Percentiles rank a stretch among this genome's conserved stretches.
These are phyloP conservation scores for Manacus vitellinus DNA, from an alignment of 2,113 vertebrate genomes.

Conservation along the genomic window DNA sequence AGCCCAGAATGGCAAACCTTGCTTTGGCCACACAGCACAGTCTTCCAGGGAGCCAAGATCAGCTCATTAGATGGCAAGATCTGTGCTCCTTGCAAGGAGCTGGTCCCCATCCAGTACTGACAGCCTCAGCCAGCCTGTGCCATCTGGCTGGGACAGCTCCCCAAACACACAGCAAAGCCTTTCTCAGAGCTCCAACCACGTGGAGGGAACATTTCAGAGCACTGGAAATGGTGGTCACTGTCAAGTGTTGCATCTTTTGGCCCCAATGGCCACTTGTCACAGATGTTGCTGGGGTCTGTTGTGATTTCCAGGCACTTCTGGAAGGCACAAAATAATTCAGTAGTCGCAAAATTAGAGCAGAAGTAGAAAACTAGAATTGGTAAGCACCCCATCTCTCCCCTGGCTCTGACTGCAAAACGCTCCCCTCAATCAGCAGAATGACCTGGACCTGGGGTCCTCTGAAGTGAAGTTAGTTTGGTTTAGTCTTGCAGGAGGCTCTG, in stretches of 20 bases:
- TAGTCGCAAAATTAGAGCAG: not conserved
- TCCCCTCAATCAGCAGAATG: not conserved
- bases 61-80: not conserved
- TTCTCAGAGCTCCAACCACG: not conserved
- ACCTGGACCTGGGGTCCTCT: not conserved
- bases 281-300: not conserved
- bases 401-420: not conserved
- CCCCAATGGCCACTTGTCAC: not conserved
- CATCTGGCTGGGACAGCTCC: slow-evolving; percentile 11
- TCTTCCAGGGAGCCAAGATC: slow-evolving; percentile 7
- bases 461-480: not conserved
- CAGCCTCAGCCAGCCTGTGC: not conserved
- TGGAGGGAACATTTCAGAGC: not conserved
- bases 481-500: not conserved
- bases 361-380: not conserved
- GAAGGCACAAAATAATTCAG: not conserved
- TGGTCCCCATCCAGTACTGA: slow-evolving; percentile 21
- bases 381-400: not conserved
- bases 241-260: not conserved
- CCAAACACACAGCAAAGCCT: not conserved
- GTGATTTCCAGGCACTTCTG: not conserved
- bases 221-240: not conserved
- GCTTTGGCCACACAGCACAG: not conserved
- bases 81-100: not conserved
- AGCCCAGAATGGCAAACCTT: not conserved